A percentile compares a stretch with the other conserved stretches of the same genome.
These are phyloP conservation scores for Mus minutoides DNA, from an alignment of 2,797 vertebrate genomes.

Conservation along the genomic window DNA sequence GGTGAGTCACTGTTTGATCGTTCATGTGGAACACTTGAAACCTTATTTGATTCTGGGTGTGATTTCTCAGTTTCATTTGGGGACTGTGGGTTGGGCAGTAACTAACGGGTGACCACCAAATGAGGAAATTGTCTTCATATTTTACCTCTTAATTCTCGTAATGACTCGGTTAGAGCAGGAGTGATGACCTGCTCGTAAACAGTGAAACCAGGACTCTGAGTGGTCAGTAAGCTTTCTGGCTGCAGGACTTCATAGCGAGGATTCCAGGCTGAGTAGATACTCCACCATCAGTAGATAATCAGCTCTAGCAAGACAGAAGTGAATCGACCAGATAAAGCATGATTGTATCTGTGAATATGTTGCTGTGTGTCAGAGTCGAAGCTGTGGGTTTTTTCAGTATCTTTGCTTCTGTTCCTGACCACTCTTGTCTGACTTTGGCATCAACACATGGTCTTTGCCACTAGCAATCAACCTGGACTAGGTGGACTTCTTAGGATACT, in stretches of 20 bases:
- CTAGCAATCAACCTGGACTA: background rate
- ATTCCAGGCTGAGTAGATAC: background rate
- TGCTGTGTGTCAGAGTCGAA: background rate
- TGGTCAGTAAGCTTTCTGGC: background rate
- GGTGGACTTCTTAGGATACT: background rate
- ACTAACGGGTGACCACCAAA: background rate
- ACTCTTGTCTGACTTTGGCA: background rate
- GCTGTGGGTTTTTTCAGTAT: background rate
- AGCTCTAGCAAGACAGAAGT: background rate
- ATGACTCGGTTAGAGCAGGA: background rate
- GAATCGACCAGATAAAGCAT: background rate
- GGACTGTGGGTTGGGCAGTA: background rate
- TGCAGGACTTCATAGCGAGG: background rate
- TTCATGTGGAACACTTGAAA: background rate
- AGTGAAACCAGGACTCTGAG: background rate
- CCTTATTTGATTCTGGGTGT: slow-evolving; percentile 27
- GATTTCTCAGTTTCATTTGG: background rate
- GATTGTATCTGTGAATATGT: background rate
- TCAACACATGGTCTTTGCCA: background rate
- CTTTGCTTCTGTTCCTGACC: background rate
- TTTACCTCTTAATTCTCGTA: background rate
- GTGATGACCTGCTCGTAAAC: background rate
- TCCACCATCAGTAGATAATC: background rate
- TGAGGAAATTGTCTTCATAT: background rate
- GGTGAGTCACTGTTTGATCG: background rate